Conservation (phyloP, 1,140 invertebrate genomes). For the Bradysia coprophila region DNA sequence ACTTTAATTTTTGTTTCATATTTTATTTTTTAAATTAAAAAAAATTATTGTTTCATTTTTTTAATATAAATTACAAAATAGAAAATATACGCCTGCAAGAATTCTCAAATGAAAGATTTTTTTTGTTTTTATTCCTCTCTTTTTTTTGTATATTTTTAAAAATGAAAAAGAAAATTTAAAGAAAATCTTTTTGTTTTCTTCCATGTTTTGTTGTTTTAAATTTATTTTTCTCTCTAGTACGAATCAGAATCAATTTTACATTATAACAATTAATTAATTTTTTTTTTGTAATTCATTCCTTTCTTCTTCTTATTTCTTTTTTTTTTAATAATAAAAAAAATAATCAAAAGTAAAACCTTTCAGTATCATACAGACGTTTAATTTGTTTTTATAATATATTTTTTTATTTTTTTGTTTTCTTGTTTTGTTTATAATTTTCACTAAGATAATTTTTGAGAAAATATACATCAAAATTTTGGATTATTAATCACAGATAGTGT, state of each 20-base stretch:
- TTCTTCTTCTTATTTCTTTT: neutral
- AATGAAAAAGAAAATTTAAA: neutral
- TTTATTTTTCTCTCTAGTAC: too few species aligned
- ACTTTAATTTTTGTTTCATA: slow-evolving; percentile 20
- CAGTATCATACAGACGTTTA: slow-evolving; percentile 2
- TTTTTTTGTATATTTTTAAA: slow-evolving; percentile 3
- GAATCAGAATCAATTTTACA: slow-evolving; percentile 11
- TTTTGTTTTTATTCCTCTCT: slow-evolving; percentile 2
- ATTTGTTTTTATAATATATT: neutral
- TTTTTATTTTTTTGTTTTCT: slow-evolving; percentile 4
- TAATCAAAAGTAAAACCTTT: neutral
- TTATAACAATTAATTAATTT: slow-evolving; percentile 10
- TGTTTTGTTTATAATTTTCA: slow-evolving; percentile 3
- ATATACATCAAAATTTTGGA: slow-evolving; percentile 25
- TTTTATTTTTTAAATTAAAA: slow-evolving; percentile 10
- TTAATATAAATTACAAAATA: slow-evolving; percentile 1
- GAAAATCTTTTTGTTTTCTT: slow-evolving; percentile 1
- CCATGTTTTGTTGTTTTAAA: slow-evolving; percentile 2
- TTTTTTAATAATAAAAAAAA: neutral
- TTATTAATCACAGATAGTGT: slow-evolving; percentile 27
- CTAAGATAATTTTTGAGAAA: slow-evolving; percentile 2
- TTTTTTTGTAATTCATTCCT: neutral
- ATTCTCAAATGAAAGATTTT: neutral
- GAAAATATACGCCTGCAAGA: slow-evolving; percentile 6
- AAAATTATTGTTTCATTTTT: slow-evolving; percentile 1